Evolutionary conservation across 2,888 invertebrate species (phyloP), one percentile per base, ranked within the genome.

Genomic region (Phaedon cochleariae): DNA sequence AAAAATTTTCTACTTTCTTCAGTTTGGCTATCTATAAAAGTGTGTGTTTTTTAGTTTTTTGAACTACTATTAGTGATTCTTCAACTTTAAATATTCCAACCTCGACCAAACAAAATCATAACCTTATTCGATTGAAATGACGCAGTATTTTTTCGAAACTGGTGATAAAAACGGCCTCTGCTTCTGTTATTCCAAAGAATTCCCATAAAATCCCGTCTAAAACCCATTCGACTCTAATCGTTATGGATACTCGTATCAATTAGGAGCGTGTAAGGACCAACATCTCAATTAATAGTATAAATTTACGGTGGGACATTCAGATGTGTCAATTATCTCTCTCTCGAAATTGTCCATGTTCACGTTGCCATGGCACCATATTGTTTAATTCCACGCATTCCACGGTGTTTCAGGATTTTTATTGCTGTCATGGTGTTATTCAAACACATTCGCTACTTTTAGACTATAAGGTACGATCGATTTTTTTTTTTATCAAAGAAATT

Each of bases 291-390:
- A 64, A 59, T 59, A 58, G 54, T 26, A 37, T 1, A 45, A 53
- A 53, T 64, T 53, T 64, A 64, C 59, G 53, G 45, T 34, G 59
- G 37, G 53, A 53, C 46, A 22, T 34, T 41, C 9, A 29, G 45
- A 53, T 22, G 64, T 64, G 59, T 59, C 64, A 64, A 64, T 64
- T 64, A 64, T 53, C 45, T 53, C 53, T 46, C 10, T 51, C n/a
- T 59, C 37, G n/a, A n/a, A n/a, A 48, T 63, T 45, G 22, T 18
- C 29, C 21, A n/a, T 45, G 18, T 41, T 51, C 20, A 53, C 29
- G 41, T 53, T 41, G 15, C 46, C 31, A 10, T 15, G 64, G 64
- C 64, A 64, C 59, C 64, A 64, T 64, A 64, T 64, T 64, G 64
- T 59, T 64, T 59, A 18, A 58, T 59, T 53, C 41, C 26, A 21